Evolutionary conservation across 2,888 invertebrate species (phyloP), one percentile per base, ranked within the genome.

Genomic region (Agrotis puta): DNA sequence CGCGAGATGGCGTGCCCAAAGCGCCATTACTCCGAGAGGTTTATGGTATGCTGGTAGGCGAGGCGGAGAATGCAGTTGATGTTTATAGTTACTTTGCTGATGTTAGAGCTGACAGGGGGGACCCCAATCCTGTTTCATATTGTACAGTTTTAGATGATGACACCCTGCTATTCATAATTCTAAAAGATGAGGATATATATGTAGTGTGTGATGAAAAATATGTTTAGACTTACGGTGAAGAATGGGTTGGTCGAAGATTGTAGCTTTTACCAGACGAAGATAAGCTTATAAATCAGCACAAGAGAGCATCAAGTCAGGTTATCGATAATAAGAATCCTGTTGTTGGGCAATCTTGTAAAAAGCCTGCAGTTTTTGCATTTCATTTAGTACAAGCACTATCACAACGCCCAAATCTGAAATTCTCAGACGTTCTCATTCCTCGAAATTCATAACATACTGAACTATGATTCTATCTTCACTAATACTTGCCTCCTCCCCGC

Each of bases 1-100:
- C 78, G 80, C 62, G 74, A 80, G 84, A 82, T 80, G 83, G 80
- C 85, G 70, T 73, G 74, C 79, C 77, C 74, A 79, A 78, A 78
- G 76, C 72, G 72, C 75, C 70, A 83, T 80, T 80, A 78, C 51
- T 67, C 57, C 62, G 75, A 64, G 67, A 79, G 74, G 58, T 72
- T 45, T 48, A 57, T 54, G 43, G 20, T 62, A 70, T 11, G 24
- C 50, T 70, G 53, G 63, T 50, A 61, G 20, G n/a, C 51, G 50
- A 64, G 45, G 72, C 76, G 79, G 56, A 48, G 20, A 65, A 58
- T 59, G 47, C 43, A 58, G 39, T 24, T 51, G 24, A 53, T 57
- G 45, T 50, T 64, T 64, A 33, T 50, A 50, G 39, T 20, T 24
- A 56, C 50, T 62, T 62, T 57, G 20, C 50, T 62, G 16, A 47